phyloP scores from a whole-genome alignment of 2,888 invertebrate genomes.

The Bibio marci region DNA sequence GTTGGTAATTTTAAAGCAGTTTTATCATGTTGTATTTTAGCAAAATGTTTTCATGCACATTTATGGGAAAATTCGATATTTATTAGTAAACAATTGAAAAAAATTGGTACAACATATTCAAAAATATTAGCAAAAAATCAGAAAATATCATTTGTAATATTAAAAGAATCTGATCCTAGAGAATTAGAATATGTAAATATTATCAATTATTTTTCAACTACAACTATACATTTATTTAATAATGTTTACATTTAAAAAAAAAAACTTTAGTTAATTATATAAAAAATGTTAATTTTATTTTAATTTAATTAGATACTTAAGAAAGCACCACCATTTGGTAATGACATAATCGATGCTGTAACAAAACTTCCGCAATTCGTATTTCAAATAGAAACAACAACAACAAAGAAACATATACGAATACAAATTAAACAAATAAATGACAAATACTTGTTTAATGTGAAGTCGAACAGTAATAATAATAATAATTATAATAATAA shows the following conservation, averaged over 20 bases:
- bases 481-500: too few species aligned
- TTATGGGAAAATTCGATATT: slow-evolving; percentile 61
- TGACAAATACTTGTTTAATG: slow-evolving; percentile 28
- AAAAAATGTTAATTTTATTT: slow-evolving; percentile 6
- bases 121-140: slow-evolving; percentile 44
- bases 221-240: not conserved
- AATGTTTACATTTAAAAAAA: too few species aligned
- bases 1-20: slow-evolving; percentile 34
- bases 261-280: not conserved
- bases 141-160: slow-evolving; percentile 42
- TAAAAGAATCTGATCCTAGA: slow-evolving; percentile 49
- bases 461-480: slow-evolving; percentile 19
- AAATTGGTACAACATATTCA: slow-evolving; percentile 50
- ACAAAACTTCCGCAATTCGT: slow-evolving; percentile 44
- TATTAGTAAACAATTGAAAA: slow-evolving; percentile 50
- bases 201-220: not conserved
- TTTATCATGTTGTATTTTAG: slow-evolving; percentile 39
- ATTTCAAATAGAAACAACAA: slow-evolving; percentile 27
- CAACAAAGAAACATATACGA: slow-evolving; percentile 20
- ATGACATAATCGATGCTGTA: slow-evolving; percentile 42
- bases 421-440: slow-evolving; percentile 31
- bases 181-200: slow-evolving; percentile 47
- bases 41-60: slow-evolving; percentile 47
- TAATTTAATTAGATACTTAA: slow-evolving; percentile 42
- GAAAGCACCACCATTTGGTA: slow-evolving; percentile 56